Conservation (phyloP, 2,888 invertebrate species). For the Rapana venosa region DNA sequence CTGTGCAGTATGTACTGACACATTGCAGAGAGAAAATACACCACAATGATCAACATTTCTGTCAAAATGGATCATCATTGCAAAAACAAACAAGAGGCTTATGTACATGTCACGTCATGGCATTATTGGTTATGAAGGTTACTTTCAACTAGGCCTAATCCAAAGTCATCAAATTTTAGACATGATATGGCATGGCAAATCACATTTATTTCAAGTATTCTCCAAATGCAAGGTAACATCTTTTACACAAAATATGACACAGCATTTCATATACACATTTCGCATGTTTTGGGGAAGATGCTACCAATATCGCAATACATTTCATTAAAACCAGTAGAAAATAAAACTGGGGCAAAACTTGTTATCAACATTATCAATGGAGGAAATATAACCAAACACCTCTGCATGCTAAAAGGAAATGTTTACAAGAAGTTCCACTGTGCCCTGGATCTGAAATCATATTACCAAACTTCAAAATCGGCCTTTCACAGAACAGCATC, state of each 20-base stretch:
- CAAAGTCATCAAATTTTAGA: background rate
- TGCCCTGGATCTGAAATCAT: constrained; percentile 19
- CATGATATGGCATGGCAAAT: background rate
- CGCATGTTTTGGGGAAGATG: too few species aligned
- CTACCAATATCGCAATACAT: background rate
- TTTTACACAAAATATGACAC: background rate
- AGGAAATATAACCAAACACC: background rate
- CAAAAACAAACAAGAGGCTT: background rate
- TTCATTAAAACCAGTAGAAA: background rate
- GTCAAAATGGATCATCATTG: background rate
- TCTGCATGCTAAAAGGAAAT: background rate
- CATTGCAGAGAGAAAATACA: background rate
- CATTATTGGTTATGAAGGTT: background rate
- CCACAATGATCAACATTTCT: background rate
- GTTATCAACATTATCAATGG: background rate
- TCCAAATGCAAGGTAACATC: background rate
- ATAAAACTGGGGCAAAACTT: background rate
- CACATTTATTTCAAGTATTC: background rate
- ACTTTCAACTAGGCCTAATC: background rate
- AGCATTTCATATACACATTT: too few species aligned
- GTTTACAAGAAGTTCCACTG: background rate
- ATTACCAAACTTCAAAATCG: background rate
- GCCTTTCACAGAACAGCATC: background rate
- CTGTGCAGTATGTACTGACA: background rate
- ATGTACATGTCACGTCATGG: background rate